Evolutionary conservation across 1,140 invertebrate genomes (phyloP), one percentile per base, ranked within the genome.

Genomic region (Pseudomyrmex cubaensis): DNA sequence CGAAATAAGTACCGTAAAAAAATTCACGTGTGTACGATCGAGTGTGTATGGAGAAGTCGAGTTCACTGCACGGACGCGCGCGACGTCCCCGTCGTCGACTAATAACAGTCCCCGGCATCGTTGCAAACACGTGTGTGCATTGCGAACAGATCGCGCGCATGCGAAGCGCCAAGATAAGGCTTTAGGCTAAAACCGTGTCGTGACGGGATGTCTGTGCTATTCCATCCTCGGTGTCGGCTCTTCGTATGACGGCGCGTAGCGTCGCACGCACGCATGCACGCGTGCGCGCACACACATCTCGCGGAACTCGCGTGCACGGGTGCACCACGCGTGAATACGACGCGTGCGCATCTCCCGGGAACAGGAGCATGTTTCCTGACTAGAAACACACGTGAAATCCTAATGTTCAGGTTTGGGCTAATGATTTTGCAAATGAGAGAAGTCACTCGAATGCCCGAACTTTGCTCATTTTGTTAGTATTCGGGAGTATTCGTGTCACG

Each of bases 81-180:
- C 91, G 89, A 93, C 87, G 85, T 86, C 82, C 82, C 64, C 48
- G 85, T 86, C 82, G 78, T 64, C 48, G 80, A 80, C 85, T 91
- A 92, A 93, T 92, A 90, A 91, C 92, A 87, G 85, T 35, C 35
- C 35, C 72, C 57, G 64, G 64, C 35, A 35, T 59, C 57, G 54
- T 3, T 44, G 59, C 77, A 17, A 25, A 48, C n/a, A 13, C 25
- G 62, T 63, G 50, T 76, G 74, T 86, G 59, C 90, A 89, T 35
- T 35, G 5, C 35, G 35, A 35, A 35, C 35, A 35, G 35, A 35
- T 35, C 92, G 92, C 80, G 87, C 87, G 85, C 92, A 93, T 91
- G 92, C 91, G 88, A 92, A 57, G 70, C 69, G 72, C 7, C 25
- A 50, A 91, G 92, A 93, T 92, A 93, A 93, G 88, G 61, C 74